These are phyloP conservation scores for Megaustenia siamemsis DNA, from an alignment of 2,888 invertebrate species.

Conservation along the genomic window DNA sequence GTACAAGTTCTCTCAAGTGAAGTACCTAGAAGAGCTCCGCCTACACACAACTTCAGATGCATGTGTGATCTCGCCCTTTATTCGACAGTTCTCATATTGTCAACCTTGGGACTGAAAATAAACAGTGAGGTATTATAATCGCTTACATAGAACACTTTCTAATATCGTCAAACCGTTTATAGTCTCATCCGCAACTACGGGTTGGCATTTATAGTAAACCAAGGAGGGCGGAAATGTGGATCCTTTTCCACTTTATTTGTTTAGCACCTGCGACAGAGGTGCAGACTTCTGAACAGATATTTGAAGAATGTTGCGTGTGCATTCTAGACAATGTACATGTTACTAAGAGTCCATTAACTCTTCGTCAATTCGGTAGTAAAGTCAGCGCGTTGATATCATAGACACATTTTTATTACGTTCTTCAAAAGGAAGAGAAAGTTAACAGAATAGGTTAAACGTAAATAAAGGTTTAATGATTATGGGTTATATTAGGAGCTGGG, in stretches of 20 bases:
- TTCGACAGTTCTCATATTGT: not conserved
- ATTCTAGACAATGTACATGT: not conserved
- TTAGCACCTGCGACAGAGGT: constrained; percentile 13
- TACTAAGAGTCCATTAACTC: constrained; percentile 2
- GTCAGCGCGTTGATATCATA: too few relatives aligned
- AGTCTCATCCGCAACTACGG: not conserved
- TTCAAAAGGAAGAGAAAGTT: too few relatives aligned
- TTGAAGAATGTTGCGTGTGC: not conserved
- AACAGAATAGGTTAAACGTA: too few relatives aligned
- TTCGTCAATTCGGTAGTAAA: not conserved
- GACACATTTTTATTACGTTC: too few relatives aligned
- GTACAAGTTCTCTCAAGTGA: too few relatives aligned
- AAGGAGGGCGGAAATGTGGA: constrained; percentile 12
- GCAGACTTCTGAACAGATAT: constrained; percentile 11
- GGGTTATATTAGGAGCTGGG: too few relatives aligned
- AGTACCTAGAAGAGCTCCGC: too few relatives aligned
- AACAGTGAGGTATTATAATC: constrained; percentile 4
- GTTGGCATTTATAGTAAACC: constrained; percentile 14
- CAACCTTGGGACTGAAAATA: constrained; percentile 7
- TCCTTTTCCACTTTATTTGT: not conserved
- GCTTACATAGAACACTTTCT: not conserved
- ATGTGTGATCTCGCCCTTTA: too few relatives aligned
- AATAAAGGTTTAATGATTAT: too few relatives aligned
- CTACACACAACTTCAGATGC: too few relatives aligned
- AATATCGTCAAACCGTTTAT: constrained; percentile 2